Evolutionary conservation across 2,113 vertebrate species (phyloP), one percentile per base, ranked within the genome.

Genomic region (zebrafish (Danio rerio)): DNA sequence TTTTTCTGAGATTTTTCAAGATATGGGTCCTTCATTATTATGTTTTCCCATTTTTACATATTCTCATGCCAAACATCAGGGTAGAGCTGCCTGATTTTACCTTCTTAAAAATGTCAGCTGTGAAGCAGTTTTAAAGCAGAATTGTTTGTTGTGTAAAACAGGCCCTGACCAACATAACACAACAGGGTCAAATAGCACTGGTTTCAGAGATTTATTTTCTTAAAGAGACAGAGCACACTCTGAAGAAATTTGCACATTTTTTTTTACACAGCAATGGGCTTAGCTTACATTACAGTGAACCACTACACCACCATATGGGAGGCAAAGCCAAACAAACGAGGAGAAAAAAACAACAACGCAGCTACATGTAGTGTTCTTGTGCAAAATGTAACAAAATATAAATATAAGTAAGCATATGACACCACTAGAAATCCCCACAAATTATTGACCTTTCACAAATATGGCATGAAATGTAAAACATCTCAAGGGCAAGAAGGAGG

Each of bases 301-400:
- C 66, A 52, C 58, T 83, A 80, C 42, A 58, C 61, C 42, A 31
- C 31, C 50, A 63, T 50, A 70, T 56, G 55, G 20, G 75, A 68
- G 21, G 40, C 82, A 55, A 47, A 76, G 69, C 65, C 66, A 52
- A 84, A 53, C 55, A 62, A 62, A 71, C 70, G 1, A 2, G 53
- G 63, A 31, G 1, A 4, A 62, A 62, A 45, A 62, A 80, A n/a
- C n/a, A n/a, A n/a, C n/a, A 83, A 85, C 59, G 70, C 42, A 85
- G 71, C 81, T 85, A 83, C 82, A 87, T 86, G 87, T 88, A 88
- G 89, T 90, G 89, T 90, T 90, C 45, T 86, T 86, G 83, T 81
- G 83, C 86, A 87, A 86, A 84, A 80, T 83, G 58, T 86, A 81
- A 87, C 81, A 84, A 81, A 81, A 55, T 66, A 85, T 87, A 87